These are phyloP conservation scores for Palaemon carinicauda DNA, from an alignment of 1,140 invertebrate species.

Conservation along the genomic window DNA sequence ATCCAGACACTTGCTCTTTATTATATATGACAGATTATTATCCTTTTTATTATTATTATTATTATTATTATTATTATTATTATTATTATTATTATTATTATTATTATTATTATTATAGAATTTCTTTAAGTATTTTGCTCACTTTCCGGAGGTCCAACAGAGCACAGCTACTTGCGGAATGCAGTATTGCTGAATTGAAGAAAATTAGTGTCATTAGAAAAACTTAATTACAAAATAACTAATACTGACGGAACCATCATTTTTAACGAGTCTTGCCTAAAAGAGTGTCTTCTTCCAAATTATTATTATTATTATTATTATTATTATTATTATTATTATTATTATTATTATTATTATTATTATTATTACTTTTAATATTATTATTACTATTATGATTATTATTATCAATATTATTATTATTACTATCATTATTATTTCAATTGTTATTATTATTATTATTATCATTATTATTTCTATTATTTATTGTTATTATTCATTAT, in stretches of 20 bases:
- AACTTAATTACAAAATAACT: too few species aligned
- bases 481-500: too few species aligned
- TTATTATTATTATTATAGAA: too few species aligned
- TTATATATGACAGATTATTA: background rate
- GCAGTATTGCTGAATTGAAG: background rate
- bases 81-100: slow-evolving; percentile 9
- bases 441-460: slow-evolving; percentile 10
- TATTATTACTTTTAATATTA: too few species aligned
- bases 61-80: background rate
- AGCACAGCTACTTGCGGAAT: background rate
- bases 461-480: background rate
- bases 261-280: too few species aligned
- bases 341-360: too few species aligned
- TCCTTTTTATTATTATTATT: background rate
- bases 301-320: too few species aligned
- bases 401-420: slow-evolving; percentile 10
- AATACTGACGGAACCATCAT: too few species aligned
- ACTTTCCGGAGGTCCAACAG: background rate
- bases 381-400: background rate
- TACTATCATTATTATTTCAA: slow-evolving; percentile 5
- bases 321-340: too few species aligned
- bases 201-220: background rate
- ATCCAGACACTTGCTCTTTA: too few species aligned
- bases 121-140: background rate
- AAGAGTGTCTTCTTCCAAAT: too few species aligned